Conservation (phyloP, 37 sponge, comb jelly and placozoan species). For the Amphimedon queenslandica region DNA sequence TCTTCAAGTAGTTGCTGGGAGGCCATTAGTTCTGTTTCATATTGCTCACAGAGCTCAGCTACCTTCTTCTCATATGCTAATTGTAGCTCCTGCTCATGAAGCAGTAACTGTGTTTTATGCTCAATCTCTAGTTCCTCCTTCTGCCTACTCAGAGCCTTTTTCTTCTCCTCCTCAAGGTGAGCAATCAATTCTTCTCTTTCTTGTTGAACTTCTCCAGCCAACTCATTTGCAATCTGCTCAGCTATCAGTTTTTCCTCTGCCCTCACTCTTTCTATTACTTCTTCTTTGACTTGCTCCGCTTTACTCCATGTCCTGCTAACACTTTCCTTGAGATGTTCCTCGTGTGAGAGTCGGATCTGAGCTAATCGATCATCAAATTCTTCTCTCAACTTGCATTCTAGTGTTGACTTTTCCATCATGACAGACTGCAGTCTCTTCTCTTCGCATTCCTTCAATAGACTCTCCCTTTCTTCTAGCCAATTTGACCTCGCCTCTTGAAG, state of each 20-base stretch:
- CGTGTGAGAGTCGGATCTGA: neutral
- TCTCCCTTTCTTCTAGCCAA: constrained; percentile 40
- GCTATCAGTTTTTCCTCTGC: constrained; percentile 43
- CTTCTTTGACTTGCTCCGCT: constrained; percentile 28
- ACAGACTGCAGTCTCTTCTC: constrained; percentile 23
- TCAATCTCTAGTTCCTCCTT: neutral
- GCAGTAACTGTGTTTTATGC: neutral
- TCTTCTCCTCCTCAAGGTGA: constrained; percentile 19
- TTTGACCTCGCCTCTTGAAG: constrained; percentile 16
- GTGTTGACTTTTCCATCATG: constrained; percentile 14
- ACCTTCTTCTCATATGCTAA: constrained; percentile 10
- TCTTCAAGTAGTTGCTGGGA: neutral
- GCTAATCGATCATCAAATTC: constrained; percentile 21
- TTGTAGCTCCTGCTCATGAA: constrained; percentile 11
- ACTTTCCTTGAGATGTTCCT: constrained; percentile 11
- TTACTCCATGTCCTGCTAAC: constrained; percentile 31
- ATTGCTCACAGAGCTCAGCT: neutral
- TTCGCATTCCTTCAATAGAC: constrained; percentile 32
- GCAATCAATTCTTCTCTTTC: constrained; percentile 2
- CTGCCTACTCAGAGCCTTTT: constrained; percentile 29
- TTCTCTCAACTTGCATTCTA: constrained; percentile 32
- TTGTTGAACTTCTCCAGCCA: constrained; percentile 12
- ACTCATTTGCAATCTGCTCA: constrained; percentile 15
- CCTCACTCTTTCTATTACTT: constrained; percentile 27
- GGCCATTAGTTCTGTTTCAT: neutral